Conservation (phyloP, 2,113 vertebrate genomes). For the Pseudorhombus dupliciocellatus region DNA sequence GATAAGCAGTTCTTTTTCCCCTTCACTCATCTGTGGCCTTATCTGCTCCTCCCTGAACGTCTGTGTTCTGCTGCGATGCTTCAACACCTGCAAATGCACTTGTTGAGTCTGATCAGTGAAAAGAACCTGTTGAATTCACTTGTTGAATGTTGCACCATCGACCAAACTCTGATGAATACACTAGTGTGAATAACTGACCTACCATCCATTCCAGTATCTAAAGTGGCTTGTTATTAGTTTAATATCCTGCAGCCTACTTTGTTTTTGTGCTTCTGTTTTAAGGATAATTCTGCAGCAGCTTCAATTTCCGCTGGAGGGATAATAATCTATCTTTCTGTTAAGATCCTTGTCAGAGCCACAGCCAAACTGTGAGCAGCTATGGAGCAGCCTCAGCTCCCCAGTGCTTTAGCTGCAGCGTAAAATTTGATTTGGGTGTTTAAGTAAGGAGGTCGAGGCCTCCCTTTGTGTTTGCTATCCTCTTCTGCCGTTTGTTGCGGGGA, state of each 20-base stretch:
- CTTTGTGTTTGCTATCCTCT: slow-evolving; percentile 75
- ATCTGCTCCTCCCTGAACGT: slow-evolving; percentile 7
- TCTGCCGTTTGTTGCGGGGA: slow-evolving; percentile 63
- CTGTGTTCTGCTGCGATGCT: neutral
- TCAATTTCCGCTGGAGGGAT: slow-evolving; percentile 65
- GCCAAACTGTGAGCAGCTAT: slow-evolving; percentile 67
- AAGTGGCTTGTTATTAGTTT: slow-evolving; percentile 32
- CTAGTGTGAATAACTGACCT: neutral
- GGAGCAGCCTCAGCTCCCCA: slow-evolving; percentile 67
- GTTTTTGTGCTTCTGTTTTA: slow-evolving; percentile 53
- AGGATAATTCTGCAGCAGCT: slow-evolving; percentile 37
- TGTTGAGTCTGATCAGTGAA: slow-evolving; percentile 2
- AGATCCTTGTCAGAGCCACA: slow-evolving; percentile 61
- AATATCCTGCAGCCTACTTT: slow-evolving; percentile 31
- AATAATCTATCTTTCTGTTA: slow-evolving; percentile 68
- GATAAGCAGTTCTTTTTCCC: slow-evolving; percentile 48
- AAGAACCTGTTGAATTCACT: slow-evolving; percentile 61
- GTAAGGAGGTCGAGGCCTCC: slow-evolving; percentile 75
- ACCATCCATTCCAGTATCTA: slow-evolving; percentile 13
- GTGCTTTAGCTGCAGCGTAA: slow-evolving; percentile 77
- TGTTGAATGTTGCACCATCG: slow-evolving; percentile 30
- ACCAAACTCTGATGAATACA: too few relatives aligned
- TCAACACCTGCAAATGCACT: slow-evolving; percentile 1
- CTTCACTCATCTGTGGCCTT: neutral
- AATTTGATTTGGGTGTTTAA: slow-evolving; percentile 82